Evolutionary conservation across 2,113 vertebrate genomes (phyloP), one percentile per base, ranked within the genome.

Genomic region (Dicerorhinus sumatrensis): DNA sequence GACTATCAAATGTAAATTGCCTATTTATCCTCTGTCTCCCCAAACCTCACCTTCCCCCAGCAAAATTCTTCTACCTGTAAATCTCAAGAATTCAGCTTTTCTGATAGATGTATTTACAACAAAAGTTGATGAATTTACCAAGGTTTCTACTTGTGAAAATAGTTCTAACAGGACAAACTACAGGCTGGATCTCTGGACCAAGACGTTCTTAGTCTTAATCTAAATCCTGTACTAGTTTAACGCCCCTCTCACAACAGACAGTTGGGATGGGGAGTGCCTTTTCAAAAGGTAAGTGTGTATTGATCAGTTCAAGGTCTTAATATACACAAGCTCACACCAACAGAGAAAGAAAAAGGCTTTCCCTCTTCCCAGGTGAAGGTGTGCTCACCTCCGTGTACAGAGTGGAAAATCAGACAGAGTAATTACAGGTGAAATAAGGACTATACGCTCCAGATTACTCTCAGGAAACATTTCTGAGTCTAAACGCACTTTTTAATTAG

Each of bases 401-500:
- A 86, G 33, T n/a, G 14, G 39, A 60, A 58, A 87, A 82, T 39
- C 82, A 62, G 77, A 63, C 89, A 86, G 23, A 46, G 31, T 92
- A 91, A 96, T 96, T 93, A 97, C 93, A 96, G 65, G 92, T 90
- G 39, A 86, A 97, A 86, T 23, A 90, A 94, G 69, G 83, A 77
- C 75, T 93, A 5, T 42, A 88, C 1, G 27, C 87, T 72, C 86
- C 83, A 56, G 89, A 76, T 96, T 94, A 87, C 96, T 98, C 97
- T 80, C 81, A 97, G 96, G 98, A 97, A 96, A 89, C 96, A 97
- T 97, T 96, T 97, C 96, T 82, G 75, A 93, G 93, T 84, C 97
- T 97, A 96, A 97, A 94, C 20, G 72, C 86, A 96, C 89, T 96
- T 97, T 97, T 98, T 94, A 98, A 97, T 98, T 92, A 97, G 91